A percentile compares a stretch with the other conserved stretches of the same genome.
Conservation (phyloP, 2,113 vertebrate species). For the Atlantisia rogersi region DNA sequence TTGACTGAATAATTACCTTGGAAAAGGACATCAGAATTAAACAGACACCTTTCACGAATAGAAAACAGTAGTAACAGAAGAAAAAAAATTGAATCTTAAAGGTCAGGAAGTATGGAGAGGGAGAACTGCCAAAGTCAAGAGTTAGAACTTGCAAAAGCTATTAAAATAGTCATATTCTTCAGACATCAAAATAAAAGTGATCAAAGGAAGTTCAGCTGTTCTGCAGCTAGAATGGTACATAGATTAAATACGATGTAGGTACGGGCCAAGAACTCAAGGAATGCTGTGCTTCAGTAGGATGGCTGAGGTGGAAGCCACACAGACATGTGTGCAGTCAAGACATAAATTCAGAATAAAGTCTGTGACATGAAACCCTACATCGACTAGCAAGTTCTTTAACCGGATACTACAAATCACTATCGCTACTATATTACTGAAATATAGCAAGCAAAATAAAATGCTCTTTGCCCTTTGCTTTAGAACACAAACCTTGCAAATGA, state of each 20-base stretch:
- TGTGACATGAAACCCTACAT: neutral
- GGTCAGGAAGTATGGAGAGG: neutral
- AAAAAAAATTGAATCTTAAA: neutral
- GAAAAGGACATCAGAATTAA: slow-evolving; percentile 16
- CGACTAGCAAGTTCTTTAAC: neutral
- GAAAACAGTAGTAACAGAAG: neutral
- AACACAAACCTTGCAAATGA: neutral
- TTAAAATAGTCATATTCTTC: neutral
- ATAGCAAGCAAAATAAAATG: neutral
- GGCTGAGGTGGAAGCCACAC: neutral
- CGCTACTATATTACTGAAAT: neutral
- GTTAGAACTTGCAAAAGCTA: slow-evolving; percentile 1
- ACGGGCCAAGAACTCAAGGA: slow-evolving; percentile 11
- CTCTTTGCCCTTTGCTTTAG: neutral
- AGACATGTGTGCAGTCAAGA: neutral
- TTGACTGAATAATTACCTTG: neutral
- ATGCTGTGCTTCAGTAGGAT: neutral
- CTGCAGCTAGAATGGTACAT: neutral
- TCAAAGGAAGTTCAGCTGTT: slow-evolving; percentile 13
- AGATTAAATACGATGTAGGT: neutral
- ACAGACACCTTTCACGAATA: neutral
- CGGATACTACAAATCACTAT: neutral
- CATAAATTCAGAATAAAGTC: neutral
- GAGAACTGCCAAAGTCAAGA: neutral
- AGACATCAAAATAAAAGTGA: neutral